Evolutionary conservation across 2,113 vertebrate species (phyloP).

Genomic region (Buteo buteo): DNA sequence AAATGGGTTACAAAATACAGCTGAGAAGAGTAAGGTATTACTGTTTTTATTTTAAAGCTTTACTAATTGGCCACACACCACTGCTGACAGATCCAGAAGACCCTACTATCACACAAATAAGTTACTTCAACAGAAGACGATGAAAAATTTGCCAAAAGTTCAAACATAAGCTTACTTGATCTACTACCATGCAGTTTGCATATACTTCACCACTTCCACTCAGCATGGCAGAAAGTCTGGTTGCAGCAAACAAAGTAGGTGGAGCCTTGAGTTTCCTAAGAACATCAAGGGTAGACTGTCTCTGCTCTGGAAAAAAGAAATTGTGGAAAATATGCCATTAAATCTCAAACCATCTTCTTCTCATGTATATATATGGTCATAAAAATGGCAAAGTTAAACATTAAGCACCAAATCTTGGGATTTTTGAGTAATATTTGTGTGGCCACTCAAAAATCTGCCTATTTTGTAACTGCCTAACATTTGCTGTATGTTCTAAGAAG

Average conservation of each 20-base stretch:
- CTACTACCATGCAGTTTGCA: constrained; percentile 84
- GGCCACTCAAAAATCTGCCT: not conserved
- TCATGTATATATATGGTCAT: not conserved
- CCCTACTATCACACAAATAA: not conserved
- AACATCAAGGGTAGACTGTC: constrained; percentile 60
- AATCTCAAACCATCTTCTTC: not conserved
- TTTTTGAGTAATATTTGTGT: not conserved
- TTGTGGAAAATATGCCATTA: not conserved
- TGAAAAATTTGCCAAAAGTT: not conserved
- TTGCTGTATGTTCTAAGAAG: not conserved
- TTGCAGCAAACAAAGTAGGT: constrained; percentile 58
- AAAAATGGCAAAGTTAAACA: not conserved
- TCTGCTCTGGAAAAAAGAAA: constrained; percentile 70
- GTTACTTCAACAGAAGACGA: not conserved
- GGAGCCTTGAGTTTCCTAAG: constrained; percentile 64
- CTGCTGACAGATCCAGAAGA: not conserved
- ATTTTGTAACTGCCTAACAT: not conserved
- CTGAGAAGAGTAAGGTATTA: not conserved
- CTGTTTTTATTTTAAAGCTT: not conserved
- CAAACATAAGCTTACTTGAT: constrained; percentile 71
- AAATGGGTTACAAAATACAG: not conserved
- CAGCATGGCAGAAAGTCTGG: constrained; percentile 67
- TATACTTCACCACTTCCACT: constrained; percentile 77
- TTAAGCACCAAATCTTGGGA: not conserved
- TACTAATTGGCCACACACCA: not conserved